A percentile compares a stretch with the other conserved stretches of the same genome.
phyloP scores from a whole-genome alignment of 1,140 invertebrate genomes.

The Cherax destructor region DNA sequence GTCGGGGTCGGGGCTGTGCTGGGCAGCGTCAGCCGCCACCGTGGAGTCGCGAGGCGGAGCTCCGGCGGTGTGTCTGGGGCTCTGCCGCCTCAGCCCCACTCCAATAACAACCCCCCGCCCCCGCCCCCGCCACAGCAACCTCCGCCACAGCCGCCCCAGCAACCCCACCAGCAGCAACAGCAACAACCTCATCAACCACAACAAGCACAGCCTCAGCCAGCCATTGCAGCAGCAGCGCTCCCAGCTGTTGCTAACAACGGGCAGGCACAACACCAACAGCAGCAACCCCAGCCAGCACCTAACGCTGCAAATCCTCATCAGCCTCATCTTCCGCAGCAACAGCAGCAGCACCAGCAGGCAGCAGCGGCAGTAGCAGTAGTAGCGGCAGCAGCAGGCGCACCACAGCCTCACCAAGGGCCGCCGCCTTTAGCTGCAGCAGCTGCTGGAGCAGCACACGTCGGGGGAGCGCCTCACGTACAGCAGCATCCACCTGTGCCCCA shows the following conservation, averaged over 20 bases:
- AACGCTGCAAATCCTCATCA: background rate
- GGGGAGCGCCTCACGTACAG: constrained; percentile 13
- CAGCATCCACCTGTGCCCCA: constrained; percentile 33
- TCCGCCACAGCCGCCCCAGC: constrained; percentile 43
- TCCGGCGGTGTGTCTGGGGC: constrained; percentile 55
- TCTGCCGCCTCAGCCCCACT: constrained; percentile 45
- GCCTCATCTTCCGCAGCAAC: constrained; percentile 42
- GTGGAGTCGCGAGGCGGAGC: constrained; percentile 60
- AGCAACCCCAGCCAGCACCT: constrained; percentile 6
- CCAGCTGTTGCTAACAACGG: constrained; percentile 28
- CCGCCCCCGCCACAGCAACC: constrained; percentile 48
- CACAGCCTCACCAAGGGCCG: constrained; percentile 43
- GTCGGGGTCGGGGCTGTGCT: constrained; percentile 45
- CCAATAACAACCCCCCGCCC: constrained; percentile 47
- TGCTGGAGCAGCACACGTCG: constrained; percentile 21
- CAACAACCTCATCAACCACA: constrained; percentile 32
- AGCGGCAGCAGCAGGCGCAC: constrained; percentile 53
- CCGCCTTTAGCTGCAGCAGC: constrained; percentile 40
- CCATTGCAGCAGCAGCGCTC: constrained; percentile 40
- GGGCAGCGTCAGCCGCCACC: constrained; percentile 58
- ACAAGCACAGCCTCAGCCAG: constrained; percentile 32
- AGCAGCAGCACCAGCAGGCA: constrained; percentile 45
- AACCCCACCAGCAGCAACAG: background rate
- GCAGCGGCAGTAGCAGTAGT: constrained; percentile 76
- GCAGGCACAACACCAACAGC: constrained; percentile 28